Evolutionary conservation across 2,113 vertebrate species (phyloP).

Genomic region (Anoura caudifer): DNA sequence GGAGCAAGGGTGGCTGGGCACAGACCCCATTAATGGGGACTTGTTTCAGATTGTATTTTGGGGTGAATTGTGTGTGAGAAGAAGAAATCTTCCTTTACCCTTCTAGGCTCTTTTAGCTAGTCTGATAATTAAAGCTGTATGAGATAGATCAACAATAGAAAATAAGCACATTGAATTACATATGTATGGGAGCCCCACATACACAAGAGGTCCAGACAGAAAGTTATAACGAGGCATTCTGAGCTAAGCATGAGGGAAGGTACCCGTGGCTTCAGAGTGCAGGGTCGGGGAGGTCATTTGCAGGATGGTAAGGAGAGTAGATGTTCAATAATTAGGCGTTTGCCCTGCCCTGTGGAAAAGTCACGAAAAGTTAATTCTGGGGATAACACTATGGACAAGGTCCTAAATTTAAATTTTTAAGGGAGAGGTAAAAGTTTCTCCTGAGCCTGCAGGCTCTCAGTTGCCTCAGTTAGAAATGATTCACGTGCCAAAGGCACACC

Average conservation of each 20-base stretch:
- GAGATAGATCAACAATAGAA: neutral
- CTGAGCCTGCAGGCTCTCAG: neutral
- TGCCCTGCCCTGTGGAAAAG: neutral
- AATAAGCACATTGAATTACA: neutral
- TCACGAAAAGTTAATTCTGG: neutral
- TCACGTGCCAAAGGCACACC: neutral
- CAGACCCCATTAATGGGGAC: neutral
- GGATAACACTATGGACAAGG: neutral
- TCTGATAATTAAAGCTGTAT: neutral
- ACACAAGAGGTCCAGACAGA: neutral
- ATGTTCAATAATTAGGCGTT: neutral
- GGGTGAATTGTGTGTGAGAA: neutral
- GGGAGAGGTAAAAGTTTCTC: neutral
- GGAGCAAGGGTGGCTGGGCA: neutral
- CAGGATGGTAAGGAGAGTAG: neutral
- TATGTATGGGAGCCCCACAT: neutral
- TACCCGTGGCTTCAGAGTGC: too few relatives aligned
- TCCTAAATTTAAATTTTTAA: neutral
- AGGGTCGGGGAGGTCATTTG: neutral
- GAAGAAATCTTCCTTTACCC: neutral
- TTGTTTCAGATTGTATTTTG: neutral
- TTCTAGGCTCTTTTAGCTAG: neutral
- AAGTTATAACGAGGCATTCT: neutral
- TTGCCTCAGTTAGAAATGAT: neutral
- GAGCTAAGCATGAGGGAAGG: neutral